Evolutionary conservation across 2,888 invertebrate species (phyloP).

Genomic region (Sesia bembeciformis): DNA sequence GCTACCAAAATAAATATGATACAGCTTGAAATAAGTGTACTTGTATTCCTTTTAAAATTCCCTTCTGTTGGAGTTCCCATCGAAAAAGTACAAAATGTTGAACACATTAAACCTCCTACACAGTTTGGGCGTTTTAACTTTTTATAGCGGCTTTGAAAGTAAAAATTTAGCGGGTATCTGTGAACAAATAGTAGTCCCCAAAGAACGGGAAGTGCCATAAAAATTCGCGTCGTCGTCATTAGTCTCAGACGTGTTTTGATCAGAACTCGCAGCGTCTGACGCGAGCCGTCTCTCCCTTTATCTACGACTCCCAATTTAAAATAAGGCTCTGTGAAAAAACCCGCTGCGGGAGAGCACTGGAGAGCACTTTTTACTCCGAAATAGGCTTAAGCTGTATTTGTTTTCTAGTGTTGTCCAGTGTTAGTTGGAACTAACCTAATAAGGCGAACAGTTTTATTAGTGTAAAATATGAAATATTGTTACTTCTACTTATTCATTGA

Average conservation of each 20-base stretch:
- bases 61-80: neutral
- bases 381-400: constrained; percentile 20
- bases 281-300: constrained; percentile 34
- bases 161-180: constrained; percentile 52
- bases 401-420: constrained; percentile 4
- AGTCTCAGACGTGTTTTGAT: constrained; percentile 66
- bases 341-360: constrained; percentile 25
- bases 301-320: constrained; percentile 41
- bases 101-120: constrained; percentile 29
- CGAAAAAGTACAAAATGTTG: constrained; percentile 14
- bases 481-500: too few species aligned
- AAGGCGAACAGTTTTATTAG: neutral
- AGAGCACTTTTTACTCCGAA: constrained; percentile 34
- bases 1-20: neutral
- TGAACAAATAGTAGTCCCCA: constrained; percentile 53
- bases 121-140: constrained; percentile 42
- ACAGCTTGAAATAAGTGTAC: too few species aligned
- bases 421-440: neutral
- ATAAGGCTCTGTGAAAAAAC: constrained; percentile 33
- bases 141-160: constrained; percentile 43
- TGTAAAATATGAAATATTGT: neutral
- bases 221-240: constrained; percentile 63
- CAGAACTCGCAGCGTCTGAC: constrained; percentile 1
- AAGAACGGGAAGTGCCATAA: constrained; percentile 56
- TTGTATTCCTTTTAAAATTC: too few species aligned